Conservation (phyloP, 2,113 vertebrate genomes). For the Dinomys branickii region DNA sequence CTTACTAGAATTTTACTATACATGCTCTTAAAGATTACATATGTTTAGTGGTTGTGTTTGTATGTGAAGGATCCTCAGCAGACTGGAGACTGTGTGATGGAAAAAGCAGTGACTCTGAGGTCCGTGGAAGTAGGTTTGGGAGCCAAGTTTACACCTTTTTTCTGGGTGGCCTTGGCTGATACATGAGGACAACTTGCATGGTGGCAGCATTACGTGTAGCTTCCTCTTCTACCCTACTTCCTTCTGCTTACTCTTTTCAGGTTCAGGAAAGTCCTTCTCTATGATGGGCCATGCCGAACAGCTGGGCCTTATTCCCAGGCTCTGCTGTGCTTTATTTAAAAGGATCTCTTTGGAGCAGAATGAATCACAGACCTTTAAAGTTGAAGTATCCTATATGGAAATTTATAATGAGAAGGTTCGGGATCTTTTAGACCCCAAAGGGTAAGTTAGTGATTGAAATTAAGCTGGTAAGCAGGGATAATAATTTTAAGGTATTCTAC, state of each 20-base stretch:
- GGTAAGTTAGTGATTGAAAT: slow-evolving; percentile 87
- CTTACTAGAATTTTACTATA: background rate
- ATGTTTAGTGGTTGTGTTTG: background rate
- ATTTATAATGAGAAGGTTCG: slow-evolving; percentile 99
- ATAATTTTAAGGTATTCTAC: background rate
- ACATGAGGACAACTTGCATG: background rate
- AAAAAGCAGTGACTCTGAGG: background rate
- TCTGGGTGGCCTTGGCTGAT: background rate
- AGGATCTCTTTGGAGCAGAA: slow-evolving; percentile 93
- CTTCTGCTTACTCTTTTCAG: slow-evolving; percentile 83
- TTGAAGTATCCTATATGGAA: slow-evolving; percentile 99
- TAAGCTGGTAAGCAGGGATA: background rate
- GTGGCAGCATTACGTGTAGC: slow-evolving; percentile 16
- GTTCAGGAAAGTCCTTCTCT: slow-evolving; percentile 99
- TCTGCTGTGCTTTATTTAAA: slow-evolving; percentile 97
- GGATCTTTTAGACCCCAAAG: slow-evolving; percentile 98
- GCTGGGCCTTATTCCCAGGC: slow-evolving; percentile 96
- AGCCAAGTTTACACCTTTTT: background rate
- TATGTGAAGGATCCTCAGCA: background rate
- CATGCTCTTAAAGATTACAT: background rate
- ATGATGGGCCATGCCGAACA: slow-evolving; percentile 99
- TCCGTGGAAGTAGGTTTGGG: background rate
- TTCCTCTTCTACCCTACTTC: background rate
- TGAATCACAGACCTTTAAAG: slow-evolving; percentile 95
- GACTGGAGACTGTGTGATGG: accelerated